Evolutionary conservation across 1,140 invertebrate genomes (phyloP).

Genomic region (Subanguina moxae): DNA sequence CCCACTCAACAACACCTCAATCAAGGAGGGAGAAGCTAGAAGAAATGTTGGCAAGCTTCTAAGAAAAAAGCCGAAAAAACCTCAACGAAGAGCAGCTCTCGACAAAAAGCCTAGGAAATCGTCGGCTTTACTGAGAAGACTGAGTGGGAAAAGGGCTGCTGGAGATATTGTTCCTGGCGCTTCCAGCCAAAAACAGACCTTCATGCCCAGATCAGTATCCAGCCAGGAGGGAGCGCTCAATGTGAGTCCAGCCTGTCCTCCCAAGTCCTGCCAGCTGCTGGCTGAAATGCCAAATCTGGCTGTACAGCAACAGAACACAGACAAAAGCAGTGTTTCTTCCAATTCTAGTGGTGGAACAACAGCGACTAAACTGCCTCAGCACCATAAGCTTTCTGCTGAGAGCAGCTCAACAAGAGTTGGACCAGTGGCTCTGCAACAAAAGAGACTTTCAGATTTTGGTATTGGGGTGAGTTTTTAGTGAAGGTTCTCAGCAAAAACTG

Average conservation of each 20-base stretch:
- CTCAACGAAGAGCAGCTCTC: constrained; percentile 11
- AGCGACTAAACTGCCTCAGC: background rate
- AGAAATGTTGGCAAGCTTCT: constrained; percentile 49
- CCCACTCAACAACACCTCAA: constrained; percentile 47
- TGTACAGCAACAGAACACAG: background rate
- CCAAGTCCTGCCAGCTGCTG: constrained; percentile 2
- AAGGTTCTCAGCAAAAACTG: background rate
- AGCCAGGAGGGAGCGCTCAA: constrained; percentile 47
- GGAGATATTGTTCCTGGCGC: constrained; percentile 52
- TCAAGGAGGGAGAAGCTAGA: constrained; percentile 52
- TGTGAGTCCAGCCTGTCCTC: background rate
- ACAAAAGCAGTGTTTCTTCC: too few species aligned
- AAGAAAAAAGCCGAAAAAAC: constrained; percentile 40
- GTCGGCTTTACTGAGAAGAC: constrained; percentile 46
- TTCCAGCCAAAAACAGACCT: constrained; percentile 58
- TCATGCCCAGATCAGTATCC: constrained; percentile 56
- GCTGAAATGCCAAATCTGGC: background rate
- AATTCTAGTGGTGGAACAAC: background rate
- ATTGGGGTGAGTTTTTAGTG: constrained; percentile 1
- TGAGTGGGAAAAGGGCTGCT: constrained; percentile 52
- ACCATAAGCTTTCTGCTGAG: constrained; percentile 7
- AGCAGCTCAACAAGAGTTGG: background rate
- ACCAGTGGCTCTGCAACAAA: background rate
- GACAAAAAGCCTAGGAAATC: constrained; percentile 44
- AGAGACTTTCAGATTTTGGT: constrained; percentile 20